Evolutionary conservation across 2,888 invertebrate genomes (phyloP), one percentile per base, ranked within the genome.

Genomic region (Phragmatobia fuliginosa): DNA sequence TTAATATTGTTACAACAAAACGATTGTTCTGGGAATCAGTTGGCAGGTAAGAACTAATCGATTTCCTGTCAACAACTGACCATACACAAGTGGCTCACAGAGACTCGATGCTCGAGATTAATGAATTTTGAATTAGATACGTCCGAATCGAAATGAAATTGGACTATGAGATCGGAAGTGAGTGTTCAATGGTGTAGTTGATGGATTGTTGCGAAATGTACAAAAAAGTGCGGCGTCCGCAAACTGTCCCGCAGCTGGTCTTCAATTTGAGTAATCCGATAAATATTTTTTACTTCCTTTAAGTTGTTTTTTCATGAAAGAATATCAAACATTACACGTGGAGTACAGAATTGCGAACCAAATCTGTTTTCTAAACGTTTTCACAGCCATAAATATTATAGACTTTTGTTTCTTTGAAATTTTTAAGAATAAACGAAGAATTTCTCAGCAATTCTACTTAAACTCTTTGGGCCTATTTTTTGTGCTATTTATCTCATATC

Each of bases 1-100:
- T 31, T 68, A 68, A 71, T 67, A 62, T 45, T 59, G 52, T 65
- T 62, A 59, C 49, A 68, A 63, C 45, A 68, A 61, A 63, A 69
- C 67, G 49, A 77, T 73, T 70, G 67, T 80, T 77, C 73, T 74
- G 76, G 72, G 74, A 81, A 78, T 74, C 70, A 63, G 58, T 62
- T 74, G 74, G 77, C 85, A 88, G 87, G 75, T 83, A 82, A 76
- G 79, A 81, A 81, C 85, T 83, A 92, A 94, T 93, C 92, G 92
- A 93, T 94, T 93, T 95, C 94, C 94, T 94, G 94, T 93, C 93
- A 91, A 89, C 92, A 90, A 94, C 94, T 95, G 94, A 94, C 94
- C 94, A 94, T 90, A 86, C 88, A 91, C 91, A 94, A 93, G 93
- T 93, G 91, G 90, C 80, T 88, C 78, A 74, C 77, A 81, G 87